Evolutionary conservation across 1,140 invertebrate species (phyloP), one percentile per base, ranked within the genome.

Genomic region (Sminthurinus signatus): DNA sequence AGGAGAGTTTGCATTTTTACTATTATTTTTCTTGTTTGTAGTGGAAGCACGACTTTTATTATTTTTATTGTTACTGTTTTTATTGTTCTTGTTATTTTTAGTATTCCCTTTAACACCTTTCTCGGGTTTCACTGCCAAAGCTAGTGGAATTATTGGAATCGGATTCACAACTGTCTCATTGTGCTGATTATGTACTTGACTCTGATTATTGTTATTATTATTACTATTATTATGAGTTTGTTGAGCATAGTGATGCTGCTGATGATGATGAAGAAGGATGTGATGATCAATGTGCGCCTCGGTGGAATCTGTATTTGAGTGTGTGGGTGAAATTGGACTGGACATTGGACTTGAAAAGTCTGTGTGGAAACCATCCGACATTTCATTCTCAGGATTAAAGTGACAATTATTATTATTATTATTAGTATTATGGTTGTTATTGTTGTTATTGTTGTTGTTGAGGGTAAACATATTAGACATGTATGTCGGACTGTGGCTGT

Each of bases 301-400:
- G 25, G 54, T 25, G 2, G 62, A 64, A 31, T 64, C 62, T 25
- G 62, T 44, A n/a, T 39, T 68, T 17, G 67, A 64, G 25, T 64
- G 62, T n/a, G 62, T 52, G 12, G 69, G 69, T 25, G 65, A 68
- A 36, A 68, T 58, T 39, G 67, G 67, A 58, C 65, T 68, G 19
- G 69, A 68, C 42, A 68, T 62, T 27, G 67, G 67, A 58, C 63
- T 68, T n/a, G 69, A 68, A 59, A 71, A 65, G 27, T 65, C 65
- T 48, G 62, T 65, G n/a, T 65, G 69, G 10, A 62, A 67, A 12
- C 69, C 69, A 55, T 71, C 69, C 0, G 69, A 71, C 60, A 62
- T 63, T 32, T 65, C 64, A 17, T 66, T 64, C 58, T n/a, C 19
- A 46, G 60, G 10, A 3, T 42, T 5, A 10, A n/a, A n/a, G 44